Base-by-base conservation (phyloP, 2,888 invertebrate genomes). In the Tipula helvola region DNA sequence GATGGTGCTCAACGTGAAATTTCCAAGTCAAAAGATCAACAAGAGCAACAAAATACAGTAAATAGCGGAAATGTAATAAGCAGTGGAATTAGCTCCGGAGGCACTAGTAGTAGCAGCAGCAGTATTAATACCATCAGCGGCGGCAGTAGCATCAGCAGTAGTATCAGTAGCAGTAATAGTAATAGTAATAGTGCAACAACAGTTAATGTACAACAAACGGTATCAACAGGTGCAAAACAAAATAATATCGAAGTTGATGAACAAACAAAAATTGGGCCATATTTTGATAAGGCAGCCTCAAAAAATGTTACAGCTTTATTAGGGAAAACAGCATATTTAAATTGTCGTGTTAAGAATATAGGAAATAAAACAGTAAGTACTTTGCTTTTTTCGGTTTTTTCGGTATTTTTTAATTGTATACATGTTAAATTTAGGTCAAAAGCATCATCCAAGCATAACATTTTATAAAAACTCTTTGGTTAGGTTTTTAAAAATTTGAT, bases 241-340 rank as follows among this genome's bases (percentile, higher is more conserved):
- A 88, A 88, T 87, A 88, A 89, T 88, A 90, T 91, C 88, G 89
- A 90, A 87, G 88, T 90, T 88, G 90, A 90, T 86, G 92, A 93
- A 86, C 42, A 42, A 85, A 92, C 93, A 83, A 93, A 93, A 88
- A 93, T 93, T 87, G 95, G 95, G n/a, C 96, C 96, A 16, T 95
- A 95, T 90, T 96, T 96, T 90, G 96, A 96, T 91, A 93, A 94
- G 89, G 92, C 93, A 87, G 94, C 94, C 47, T 95, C 96, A 85
- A 95, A 95, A 91, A 95, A 95, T 91, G 93, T 94, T 88, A 97
- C 97, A 41, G 97, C 97, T 0, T 93, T 97, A 86, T 93, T 97
- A 87, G 97, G 97, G 88, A 97, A 97, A 92, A 97, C 97, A 52
- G 97, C 97, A 86, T 97, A 97, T 90, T 93, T 97, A 89, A 97